Conservation (phyloP, 2,113 vertebrate genomes). For the Cathartes aura region DNA sequence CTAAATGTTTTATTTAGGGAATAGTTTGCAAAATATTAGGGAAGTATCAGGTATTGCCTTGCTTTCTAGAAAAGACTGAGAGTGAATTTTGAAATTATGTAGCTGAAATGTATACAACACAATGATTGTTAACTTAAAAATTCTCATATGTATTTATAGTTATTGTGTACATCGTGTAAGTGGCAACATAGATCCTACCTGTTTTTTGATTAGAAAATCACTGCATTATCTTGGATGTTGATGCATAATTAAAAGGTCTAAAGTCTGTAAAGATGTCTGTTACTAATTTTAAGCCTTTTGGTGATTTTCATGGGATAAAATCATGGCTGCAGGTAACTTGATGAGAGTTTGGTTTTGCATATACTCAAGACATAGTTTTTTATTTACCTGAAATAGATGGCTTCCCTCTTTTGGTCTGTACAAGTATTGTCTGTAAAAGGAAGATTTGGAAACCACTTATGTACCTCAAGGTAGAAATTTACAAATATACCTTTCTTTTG, state of each 20-base stretch:
- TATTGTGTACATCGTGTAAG: neutral
- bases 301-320: neutral
- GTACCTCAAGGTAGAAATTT: neutral
- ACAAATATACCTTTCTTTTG: slow-evolving; percentile 41
- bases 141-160: neutral
- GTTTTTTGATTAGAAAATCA: neutral
- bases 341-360: neutral
- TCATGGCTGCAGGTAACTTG: neutral
- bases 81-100: neutral
- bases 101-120: neutral
- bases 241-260: neutral
- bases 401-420: neutral
- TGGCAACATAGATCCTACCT: neutral
- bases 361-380: neutral
- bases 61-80: neutral
- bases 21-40: neutral
- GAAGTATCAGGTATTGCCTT: neutral
- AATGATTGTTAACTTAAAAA: neutral
- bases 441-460: neutral
- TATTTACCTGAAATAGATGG: neutral
- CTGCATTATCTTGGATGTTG: neutral
- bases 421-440: neutral
- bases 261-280: neutral
- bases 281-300: neutral
- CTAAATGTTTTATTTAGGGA: neutral